These are phyloP conservation scores for Premnoplex brunnescens DNA, from an alignment of 2,797 vertebrate species.

Conservation along the genomic window DNA sequence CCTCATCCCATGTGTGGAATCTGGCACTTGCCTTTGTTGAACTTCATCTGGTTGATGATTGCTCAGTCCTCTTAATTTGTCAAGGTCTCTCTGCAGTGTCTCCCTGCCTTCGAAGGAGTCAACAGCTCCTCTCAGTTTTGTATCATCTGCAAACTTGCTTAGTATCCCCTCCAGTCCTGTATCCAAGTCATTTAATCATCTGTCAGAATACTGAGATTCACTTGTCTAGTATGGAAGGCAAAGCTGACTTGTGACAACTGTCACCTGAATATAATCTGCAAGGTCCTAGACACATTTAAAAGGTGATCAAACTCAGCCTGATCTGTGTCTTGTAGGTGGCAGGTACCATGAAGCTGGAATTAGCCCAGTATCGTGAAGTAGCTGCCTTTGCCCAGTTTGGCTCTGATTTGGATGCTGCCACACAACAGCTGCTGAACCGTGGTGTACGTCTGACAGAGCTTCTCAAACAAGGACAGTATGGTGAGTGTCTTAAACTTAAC, in stretches of 20 bases:
- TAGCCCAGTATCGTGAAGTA: conserved; percentile 97
- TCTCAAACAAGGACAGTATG: conserved; percentile 95
- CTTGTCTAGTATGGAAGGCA: background rate
- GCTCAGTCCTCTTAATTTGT: background rate
- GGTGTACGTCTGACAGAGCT: conserved; percentile 95
- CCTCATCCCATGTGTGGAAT: background rate
- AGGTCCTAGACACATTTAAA: background rate
- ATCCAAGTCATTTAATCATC: background rate
- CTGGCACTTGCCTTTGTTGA: background rate
- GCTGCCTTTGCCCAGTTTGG: conserved; percentile 97
- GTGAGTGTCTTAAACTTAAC: conserved; percentile 32
- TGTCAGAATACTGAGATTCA: background rate
- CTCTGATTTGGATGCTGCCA: conserved; percentile 94
- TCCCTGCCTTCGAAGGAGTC: background rate
- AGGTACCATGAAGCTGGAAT: conserved; percentile 96
- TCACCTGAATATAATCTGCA: background rate
- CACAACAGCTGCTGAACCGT: conserved; percentile 93
- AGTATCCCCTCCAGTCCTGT: background rate
- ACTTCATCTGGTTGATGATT: background rate
- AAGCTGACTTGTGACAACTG: background rate
- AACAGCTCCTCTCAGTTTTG: background rate
- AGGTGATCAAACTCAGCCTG: background rate
- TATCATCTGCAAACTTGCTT: background rate
- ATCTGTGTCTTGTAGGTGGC: conserved; percentile 82
- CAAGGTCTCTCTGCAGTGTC: background rate